phyloP scores from a whole-genome alignment of 2,113 vertebrate species.

The Eolophus roseicapilla region DNA sequence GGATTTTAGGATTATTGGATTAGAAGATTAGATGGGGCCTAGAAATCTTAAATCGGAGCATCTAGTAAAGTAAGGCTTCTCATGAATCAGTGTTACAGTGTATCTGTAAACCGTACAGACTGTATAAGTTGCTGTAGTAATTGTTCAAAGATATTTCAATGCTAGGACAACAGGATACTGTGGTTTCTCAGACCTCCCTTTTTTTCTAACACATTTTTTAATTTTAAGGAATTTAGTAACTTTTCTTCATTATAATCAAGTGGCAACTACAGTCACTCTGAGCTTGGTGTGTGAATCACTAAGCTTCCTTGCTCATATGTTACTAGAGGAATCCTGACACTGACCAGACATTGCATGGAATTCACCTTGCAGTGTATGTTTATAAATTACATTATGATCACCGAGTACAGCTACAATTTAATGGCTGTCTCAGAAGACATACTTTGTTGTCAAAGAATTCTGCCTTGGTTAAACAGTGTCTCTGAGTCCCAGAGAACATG shows the following conservation, averaged over 20 bases:
- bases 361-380: not conserved
- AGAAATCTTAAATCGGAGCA: slow-evolving; percentile 32
- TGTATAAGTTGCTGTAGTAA: not conserved
- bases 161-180: not conserved
- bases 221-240: not conserved
- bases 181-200: not conserved
- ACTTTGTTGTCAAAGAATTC: not conserved
- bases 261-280: not conserved
- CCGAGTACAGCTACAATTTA: not conserved
- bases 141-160: not conserved
- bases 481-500: not conserved
- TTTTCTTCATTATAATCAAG: not conserved
- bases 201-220: not conserved
- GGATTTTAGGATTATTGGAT: slow-evolving; percentile 66
- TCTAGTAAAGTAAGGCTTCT: not conserved
- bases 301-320: not conserved
- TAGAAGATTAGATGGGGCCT: slow-evolving; percentile 54
- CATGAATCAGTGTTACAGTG: not conserved
- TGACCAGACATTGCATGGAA: not conserved
- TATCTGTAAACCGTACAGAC: not conserved
- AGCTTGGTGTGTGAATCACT: not conserved
- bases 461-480: not conserved
- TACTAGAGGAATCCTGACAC: not conserved
- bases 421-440: not conserved
- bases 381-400: not conserved